Evolutionary conservation across 2,888 invertebrate species (phyloP), one percentile per base, ranked within the genome.

Genomic region (Trichacis sp.): DNA sequence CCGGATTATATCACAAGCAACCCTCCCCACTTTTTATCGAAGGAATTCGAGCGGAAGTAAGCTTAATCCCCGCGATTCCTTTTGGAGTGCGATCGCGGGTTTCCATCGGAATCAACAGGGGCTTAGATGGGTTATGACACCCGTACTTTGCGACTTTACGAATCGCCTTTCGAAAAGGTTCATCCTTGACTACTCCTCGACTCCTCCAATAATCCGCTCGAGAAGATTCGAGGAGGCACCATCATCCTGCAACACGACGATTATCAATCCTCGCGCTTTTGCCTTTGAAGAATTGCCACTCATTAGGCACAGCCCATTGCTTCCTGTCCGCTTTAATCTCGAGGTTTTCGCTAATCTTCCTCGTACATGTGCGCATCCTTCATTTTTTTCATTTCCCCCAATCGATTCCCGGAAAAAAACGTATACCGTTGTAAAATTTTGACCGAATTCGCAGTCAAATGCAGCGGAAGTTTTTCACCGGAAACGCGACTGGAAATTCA

Each of bases 71-170:
- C 61, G 73, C 74, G 76, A 81, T 79, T 78, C 74, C 74, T 75
- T 77, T 76, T 75, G 74, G 75, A 76, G 76, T 73, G 74, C 73
- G 72, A 74, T 73, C 72, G 69, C 75, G 73, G 70, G 8, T 3
- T 72, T 76, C 70, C 57, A 70, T 65, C 72, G 72, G 75, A 77
- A 78, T 79, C 77, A 78, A 73, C 73, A 70, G 71, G 64, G 73
- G 76, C 76, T 80, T 78, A 77, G 76, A 73, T 71, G 76, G 77
- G 75, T 78, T 80, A 80, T 80, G 80, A 80, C 78, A 79, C 77
- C 72, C 73, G 67, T 70, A 71, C 66, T 69, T 50, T 47, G 64
- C 55, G 51, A 64, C 54, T 70, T 61, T 56, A 67, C 65, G 63
- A 64, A 58, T 64, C 64, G 61, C 47, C 51, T 54, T 67, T 68